Conservation (phyloP, 2,113 vertebrate genomes). For the Nansenia antarctica region DNA sequence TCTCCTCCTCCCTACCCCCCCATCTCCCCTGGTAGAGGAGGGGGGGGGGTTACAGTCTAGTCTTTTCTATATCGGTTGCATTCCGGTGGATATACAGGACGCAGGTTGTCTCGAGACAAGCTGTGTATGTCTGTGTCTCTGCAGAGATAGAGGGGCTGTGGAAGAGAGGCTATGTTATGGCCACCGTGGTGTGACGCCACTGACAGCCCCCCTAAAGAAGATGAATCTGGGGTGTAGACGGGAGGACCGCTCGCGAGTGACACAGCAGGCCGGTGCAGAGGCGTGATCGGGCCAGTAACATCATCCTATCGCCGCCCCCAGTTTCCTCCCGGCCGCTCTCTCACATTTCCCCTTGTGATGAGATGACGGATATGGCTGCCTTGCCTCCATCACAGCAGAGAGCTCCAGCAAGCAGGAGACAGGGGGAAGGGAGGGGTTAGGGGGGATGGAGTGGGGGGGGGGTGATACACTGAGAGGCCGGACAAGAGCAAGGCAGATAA, state of each 20-base stretch:
- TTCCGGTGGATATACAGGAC: slow-evolving; percentile 22
- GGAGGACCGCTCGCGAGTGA: slow-evolving; percentile 39
- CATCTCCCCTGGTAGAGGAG: no score
- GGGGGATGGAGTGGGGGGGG: slow-evolving; percentile 10
- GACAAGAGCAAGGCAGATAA: background rate
- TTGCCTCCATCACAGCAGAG: slow-evolving; percentile 51
- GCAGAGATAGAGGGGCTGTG: no score
- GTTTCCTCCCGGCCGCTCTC: slow-evolving; percentile 37
- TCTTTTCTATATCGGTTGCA: no score
- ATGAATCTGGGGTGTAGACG: slow-evolving; percentile 49
- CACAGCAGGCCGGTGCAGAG: slow-evolving; percentile 42
- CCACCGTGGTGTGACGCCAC: slow-evolving; percentile 37
- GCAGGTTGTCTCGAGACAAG: slow-evolving; percentile 24
- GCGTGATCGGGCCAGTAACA: slow-evolving; percentile 49
- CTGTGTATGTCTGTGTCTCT: slow-evolving; percentile 17
- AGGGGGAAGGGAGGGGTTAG: slow-evolving; percentile 20
- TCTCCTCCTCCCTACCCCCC: background rate
- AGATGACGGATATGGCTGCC: slow-evolving; percentile 70
- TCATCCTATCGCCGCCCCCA: slow-evolving; percentile 51
- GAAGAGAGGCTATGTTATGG: slow-evolving; percentile 12
- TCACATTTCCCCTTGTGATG: slow-evolving; percentile 59
- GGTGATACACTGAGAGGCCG: slow-evolving; percentile 26
- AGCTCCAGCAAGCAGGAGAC: slow-evolving; percentile 32
- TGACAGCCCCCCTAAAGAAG: slow-evolving; percentile 66
- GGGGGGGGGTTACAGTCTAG: no score